Conservation (phyloP, 2,888 invertebrate species). For the Priocnemis perturbator region DNA sequence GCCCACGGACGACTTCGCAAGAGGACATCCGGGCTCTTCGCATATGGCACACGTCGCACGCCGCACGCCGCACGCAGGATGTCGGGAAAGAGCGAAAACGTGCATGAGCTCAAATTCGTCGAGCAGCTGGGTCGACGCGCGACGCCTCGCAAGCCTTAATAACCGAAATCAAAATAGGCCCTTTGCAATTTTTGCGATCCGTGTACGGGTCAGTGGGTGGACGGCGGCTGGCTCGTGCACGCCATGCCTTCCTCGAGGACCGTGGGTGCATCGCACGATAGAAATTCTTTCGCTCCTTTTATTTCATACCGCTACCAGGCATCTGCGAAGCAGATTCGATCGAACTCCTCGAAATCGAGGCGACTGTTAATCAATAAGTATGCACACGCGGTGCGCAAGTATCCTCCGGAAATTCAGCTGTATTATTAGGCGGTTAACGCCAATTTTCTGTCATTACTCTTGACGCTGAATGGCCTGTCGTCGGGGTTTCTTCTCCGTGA, state of each 20-base stretch:
- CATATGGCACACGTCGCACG: conserved; percentile 4
- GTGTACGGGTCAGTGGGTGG: neutral
- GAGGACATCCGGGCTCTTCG: conserved; percentile 12
- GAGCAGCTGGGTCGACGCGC: neutral
- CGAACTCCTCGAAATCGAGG: too few relatives aligned
- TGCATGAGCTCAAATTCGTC: conserved; percentile 5
- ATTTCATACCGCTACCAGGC: too few relatives aligned
- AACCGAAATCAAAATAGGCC: conserved; percentile 6
- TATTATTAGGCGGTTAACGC: conserved; percentile 2
- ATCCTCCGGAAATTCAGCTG: too few relatives aligned
- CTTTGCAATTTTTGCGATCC: neutral
- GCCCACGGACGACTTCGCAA: neutral
- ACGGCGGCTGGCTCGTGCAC: too few relatives aligned
- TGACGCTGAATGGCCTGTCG: conserved; percentile 17
- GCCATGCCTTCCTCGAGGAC: too few relatives aligned
- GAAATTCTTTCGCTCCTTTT: too few relatives aligned
- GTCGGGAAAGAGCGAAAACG: neutral
- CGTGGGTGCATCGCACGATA: too few relatives aligned
- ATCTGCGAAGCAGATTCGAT: too few relatives aligned
- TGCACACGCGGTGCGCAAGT: too few relatives aligned
- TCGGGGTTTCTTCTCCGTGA: conserved; percentile 24
- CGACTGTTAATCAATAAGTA: too few relatives aligned
- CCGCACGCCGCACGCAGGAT: neutral
- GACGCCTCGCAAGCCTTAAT: neutral
- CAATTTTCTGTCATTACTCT: conserved; percentile 24